A percentile compares a stretch with the other conserved stretches of the same genome.
phyloP scores from a whole-genome alignment of 1,140 invertebrate species.

The Heliconius nattereri region DNA sequence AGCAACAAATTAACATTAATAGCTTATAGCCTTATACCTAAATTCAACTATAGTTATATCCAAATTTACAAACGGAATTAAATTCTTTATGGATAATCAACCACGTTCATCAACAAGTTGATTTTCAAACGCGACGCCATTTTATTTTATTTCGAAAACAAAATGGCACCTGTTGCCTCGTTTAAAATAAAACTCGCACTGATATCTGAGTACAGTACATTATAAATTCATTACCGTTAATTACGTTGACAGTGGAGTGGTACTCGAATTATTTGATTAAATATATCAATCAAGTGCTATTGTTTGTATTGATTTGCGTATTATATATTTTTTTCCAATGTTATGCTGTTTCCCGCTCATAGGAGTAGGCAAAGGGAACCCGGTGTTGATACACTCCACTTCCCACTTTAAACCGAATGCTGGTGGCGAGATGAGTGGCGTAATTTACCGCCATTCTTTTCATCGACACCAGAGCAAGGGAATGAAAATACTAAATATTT shows the following conservation, averaged over 20 bases:
- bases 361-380: no score
- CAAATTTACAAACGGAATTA: background rate
- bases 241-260: background rate
- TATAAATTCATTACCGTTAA: conserved; percentile 22
- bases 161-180: conserved; percentile 9
- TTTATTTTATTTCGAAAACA: background rate
- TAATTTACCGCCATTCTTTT: no score
- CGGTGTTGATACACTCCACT: no score
- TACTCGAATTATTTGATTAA: background rate
- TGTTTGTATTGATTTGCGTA: background rate
- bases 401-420: no score
- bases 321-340: background rate
- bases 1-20: background rate
- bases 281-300: background rate
- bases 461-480: no score
- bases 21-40: background rate
- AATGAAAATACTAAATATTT: no score
- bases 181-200: background rate
- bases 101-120: background rate
- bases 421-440: no score
- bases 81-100: background rate
- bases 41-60: no score
- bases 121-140: background rate
- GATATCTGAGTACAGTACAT: background rate
- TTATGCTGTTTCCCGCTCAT: no score